Conservation (phyloP, 2,113 vertebrate species). For the human (Homo sapiens) region GRCh38 chr13:103473001-103473500, state of each 20-base stretch:
- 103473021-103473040: not conserved
- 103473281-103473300: not conserved
- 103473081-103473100: not conserved
- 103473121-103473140: slow-evolving; percentile 3
- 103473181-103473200: not conserved
- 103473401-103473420: not conserved
- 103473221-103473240: not conserved
- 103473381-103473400: not conserved
- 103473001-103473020: not conserved
- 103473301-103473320: not conserved
- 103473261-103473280: not conserved
- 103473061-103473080: not conserved
- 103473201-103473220: not conserved
- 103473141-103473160: not conserved
- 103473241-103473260: not conserved
- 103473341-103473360: not conserved
- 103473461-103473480: not conserved
- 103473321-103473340: too few species aligned
- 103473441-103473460: not conserved
- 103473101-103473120: not conserved
- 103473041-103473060: not conserved
- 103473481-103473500: not conserved
- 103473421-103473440: not conserved
- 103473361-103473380: not conserved
- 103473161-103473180: not conserved